Base-by-base conservation (phyloP, 2,113 vertebrate species). In the Glaucidium brasilianum region DNA sequence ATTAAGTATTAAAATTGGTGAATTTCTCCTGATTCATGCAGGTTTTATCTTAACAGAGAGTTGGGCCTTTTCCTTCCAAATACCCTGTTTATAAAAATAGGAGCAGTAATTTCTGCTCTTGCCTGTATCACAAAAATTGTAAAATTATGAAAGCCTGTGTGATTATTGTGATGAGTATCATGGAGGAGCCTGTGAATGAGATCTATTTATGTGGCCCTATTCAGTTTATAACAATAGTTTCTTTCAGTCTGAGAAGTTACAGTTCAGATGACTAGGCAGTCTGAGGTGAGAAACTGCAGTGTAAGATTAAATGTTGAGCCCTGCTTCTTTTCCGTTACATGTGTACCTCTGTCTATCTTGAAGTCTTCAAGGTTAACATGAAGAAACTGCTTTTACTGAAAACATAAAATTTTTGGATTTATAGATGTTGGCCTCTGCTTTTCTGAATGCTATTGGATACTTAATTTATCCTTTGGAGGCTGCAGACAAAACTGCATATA, bases 91-190 rank as follows among this genome's bases (percentile, higher is more conserved):
- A 4, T 93, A 37, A 71, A 83, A 89, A 49, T 7, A 34, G 32
- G 66, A 85, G 15, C 27, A 66, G 17, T 69, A 27, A 84, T 69
- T 85, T 80, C 68, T 85, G 11, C 49, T 85, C 10, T 47, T 93
- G 15, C 22, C 6, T 72, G 1, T 47, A 23, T 73, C 73, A 34
- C 34, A 67, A 81, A 74, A 88, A 10, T 37, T 43, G 29, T 74
- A 59, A 35, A 35, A 49, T 45, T 43, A 34, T 4, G 7, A 35
- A 87, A 74, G 30, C 8, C 41, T 58, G 6, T 67, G 77, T 2
- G 21, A 5, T 47, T 74, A 0, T 11, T 39, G 53, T 37, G 41
- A 21, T 37, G 14, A 39, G 30, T 62, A 1, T 64, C 16, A 3
- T 14, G n/a, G 19, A 84, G 27, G 13, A 77, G n/a, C 37, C 45